Evolutionary conservation across 2,797 vertebrate genomes (phyloP), one percentile per base, ranked within the genome.

Genomic region (Perodicticus potto): DNA sequence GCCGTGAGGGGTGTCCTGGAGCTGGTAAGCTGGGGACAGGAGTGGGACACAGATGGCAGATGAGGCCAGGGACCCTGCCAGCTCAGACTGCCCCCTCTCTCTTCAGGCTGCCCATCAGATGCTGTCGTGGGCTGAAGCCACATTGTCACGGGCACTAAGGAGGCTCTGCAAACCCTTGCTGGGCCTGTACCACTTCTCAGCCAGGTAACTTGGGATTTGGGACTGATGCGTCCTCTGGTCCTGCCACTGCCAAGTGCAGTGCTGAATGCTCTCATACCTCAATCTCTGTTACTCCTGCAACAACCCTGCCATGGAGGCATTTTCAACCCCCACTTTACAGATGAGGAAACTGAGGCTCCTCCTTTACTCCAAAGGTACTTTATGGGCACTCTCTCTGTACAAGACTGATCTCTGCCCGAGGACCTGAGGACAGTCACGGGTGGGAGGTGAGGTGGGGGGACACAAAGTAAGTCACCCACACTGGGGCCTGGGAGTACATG

Each of bases 101-200:
- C 25, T 37, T 37, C 63, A 99, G 99, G 98, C 98, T 3, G 97
- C 98, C 2, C 98, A 98, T 80, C 99, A 98, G 95, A 97, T 98
- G 12, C 98, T 98, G 85, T 98, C 98, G 29, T 99, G 99, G 99
- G 96, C 98, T 9, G 99, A 99, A 77, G 96, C 96, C 96, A 93
- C 91, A 17, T 32, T 99, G 94, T 98, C 99, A 8, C 97, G 78
- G 96, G 98, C 98, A 72, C 96, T 99, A 76, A 98, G 98, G 84
- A 98, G 97, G 96, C 92, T 99, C 96, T 96, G 99, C 96, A 99
- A 98, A 95, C 98, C 97, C 34, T 97, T 99, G 95, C 97, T 98
- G 13, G 98, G 98, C 78, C 97, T 99, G 91, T 99, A 98, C 98
- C 98, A 96, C 91, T 98, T 99, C 96, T 99, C 98, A 40, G 95